A percentile compares a stretch with the other conserved stretches of the same genome.
Conservation (phyloP, 1,140 invertebrate genomes). For the Dendroctonus ponderosae region DNA sequence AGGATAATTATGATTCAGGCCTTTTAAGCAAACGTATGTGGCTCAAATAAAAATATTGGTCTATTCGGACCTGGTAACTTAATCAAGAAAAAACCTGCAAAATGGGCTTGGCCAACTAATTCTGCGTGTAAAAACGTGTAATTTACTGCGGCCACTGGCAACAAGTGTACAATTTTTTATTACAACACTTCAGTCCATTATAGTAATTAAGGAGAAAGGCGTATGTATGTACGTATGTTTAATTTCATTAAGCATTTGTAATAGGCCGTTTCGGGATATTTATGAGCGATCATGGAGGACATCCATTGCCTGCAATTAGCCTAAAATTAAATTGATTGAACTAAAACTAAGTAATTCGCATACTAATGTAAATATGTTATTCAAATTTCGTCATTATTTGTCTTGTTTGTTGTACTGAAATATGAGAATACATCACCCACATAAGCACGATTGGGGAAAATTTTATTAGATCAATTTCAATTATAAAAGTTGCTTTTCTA, state of each 20-base stretch:
- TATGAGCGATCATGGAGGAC: constrained; percentile 12
- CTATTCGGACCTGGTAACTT: constrained; percentile 5
- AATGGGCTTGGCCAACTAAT: constrained; percentile 29
- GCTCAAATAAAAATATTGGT: too few species aligned
- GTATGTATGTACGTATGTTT: constrained; percentile 25
- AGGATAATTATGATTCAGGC: too few species aligned
- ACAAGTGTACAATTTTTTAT: constrained; percentile 36
- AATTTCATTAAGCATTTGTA: constrained; percentile 29
- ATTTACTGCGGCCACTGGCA: constrained; percentile 29
- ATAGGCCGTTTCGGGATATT: constrained; percentile 23
- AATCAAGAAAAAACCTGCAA: constrained; percentile 25
- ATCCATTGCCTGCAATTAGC: constrained; percentile 9
- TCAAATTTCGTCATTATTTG: not conserved
- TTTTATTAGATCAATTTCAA: not conserved
- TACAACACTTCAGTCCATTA: constrained; percentile 33
- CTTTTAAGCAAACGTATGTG: too few species aligned
- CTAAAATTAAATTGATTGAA: constrained; percentile 11
- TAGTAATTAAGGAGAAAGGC: constrained; percentile 26
- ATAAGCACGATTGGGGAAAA: not conserved
- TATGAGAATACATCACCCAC: not conserved
- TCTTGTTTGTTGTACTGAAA: not conserved
- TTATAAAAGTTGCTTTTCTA: too few species aligned
- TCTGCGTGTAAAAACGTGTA: constrained; percentile 22
- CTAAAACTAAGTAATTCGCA: constrained; percentile 5
- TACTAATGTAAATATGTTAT: constrained; percentile 3